Evolutionary conservation across 1,140 invertebrate species (phyloP).

Genomic region (Papilio glaucus): DNA sequence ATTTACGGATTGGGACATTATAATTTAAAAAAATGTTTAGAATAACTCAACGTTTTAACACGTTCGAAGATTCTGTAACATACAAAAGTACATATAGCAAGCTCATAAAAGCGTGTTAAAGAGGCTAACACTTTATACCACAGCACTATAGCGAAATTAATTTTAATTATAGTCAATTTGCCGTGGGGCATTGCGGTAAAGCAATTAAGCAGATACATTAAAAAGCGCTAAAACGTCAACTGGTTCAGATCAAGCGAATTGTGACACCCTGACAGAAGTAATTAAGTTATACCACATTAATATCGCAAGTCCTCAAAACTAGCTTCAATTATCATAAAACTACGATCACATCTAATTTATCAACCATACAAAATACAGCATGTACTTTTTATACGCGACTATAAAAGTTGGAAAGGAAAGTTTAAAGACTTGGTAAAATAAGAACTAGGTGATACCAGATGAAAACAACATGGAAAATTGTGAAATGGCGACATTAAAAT

Average conservation of each 20-base stretch:
- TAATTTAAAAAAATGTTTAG: no score
- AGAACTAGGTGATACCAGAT: no score
- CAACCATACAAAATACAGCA: neutral
- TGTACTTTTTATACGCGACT: neutral
- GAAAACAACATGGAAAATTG: no score
- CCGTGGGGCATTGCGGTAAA: neutral
- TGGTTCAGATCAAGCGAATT: slow-evolving; percentile 8
- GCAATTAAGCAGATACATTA: slow-evolving; percentile 5
- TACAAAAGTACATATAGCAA: no score
- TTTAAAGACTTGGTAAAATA: neutral
- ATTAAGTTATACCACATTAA: slow-evolving; percentile 18
- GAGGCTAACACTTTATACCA: neutral
- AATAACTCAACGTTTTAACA: no score
- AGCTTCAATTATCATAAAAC: slow-evolving; percentile 24
- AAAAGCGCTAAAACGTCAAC: slow-evolving; percentile 16
- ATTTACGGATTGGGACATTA: no score
- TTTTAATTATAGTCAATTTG: neutral
- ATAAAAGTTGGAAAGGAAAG: neutral
- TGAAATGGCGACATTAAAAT: no score
- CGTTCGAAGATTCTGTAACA: no score
- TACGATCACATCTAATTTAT: neutral
- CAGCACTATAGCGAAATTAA: neutral
- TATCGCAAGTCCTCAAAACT: slow-evolving; percentile 11
- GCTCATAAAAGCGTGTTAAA: no score
- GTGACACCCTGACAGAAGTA: slow-evolving; percentile 8